Evolutionary conservation across 2,888 invertebrate genomes (phyloP).

Genomic region (Leucania comma): DNA sequence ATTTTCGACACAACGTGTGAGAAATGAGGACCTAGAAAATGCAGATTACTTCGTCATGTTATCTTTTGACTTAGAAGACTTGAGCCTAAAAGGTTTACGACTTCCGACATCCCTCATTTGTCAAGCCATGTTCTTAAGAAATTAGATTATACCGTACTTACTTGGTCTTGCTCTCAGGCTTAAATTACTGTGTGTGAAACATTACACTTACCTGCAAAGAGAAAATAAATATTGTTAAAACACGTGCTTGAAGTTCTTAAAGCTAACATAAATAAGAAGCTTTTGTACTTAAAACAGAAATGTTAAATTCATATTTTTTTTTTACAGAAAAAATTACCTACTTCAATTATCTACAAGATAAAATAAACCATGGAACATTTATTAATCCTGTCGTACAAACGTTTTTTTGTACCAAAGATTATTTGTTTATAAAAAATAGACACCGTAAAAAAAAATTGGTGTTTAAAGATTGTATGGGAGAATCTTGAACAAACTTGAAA

Average conservation of each 20-base stretch:
- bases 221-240: conserved; percentile 13
- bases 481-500: too few relatives aligned
- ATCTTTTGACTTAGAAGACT: conserved; percentile 8
- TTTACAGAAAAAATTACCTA: too few relatives aligned
- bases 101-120: conserved; percentile 37
- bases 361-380: neutral
- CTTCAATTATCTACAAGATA: too few relatives aligned
- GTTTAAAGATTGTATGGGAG: too few relatives aligned
- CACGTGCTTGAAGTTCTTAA: neutral
- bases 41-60: neutral
- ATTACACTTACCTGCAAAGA: conserved; percentile 52
- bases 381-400: conserved; percentile 1
- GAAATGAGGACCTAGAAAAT: neutral
- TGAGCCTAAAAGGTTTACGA: conserved; percentile 32
- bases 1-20: neutral
- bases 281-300: neutral
- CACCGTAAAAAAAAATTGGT: too few relatives aligned
- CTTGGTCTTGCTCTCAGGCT: conserved; percentile 15
- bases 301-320: too few relatives aligned
- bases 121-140: conserved; percentile 33
- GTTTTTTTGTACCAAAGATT: neutral
- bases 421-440: too few relatives aligned
- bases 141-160: conserved; percentile 53
- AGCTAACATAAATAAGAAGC: neutral
- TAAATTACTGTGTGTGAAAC: neutral